Base-by-base conservation (phyloP, 2,888 invertebrate species). In the Furcula furcula region DNA sequence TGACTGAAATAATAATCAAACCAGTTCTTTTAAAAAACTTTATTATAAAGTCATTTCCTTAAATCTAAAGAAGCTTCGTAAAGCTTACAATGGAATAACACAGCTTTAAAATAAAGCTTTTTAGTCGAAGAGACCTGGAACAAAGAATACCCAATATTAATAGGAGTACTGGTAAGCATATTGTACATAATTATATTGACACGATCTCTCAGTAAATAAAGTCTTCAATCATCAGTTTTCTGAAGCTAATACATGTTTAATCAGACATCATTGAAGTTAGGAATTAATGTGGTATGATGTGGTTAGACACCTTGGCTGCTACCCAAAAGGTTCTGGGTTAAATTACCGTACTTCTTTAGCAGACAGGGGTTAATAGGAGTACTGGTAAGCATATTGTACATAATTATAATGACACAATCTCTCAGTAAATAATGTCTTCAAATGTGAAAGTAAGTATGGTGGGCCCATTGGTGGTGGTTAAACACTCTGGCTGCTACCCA, bases 121-220 rank as follows among this genome's bases (percentile, higher is more conserved):
- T 91, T 92, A 93, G 83, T 94, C 94, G 69, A 94, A 94, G 66
- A 94, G 92, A 90, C 94, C 93, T 93, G 91, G 70, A 91, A 90
- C 82, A 90, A 81, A 76, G 53, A 60, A 66, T 79, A 63, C 55
- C 21, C 5, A 19, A n/a, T 35, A 31, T 53, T 53, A 54, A 50
- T 41, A 45, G 9, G 18, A 26, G 28, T 26, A 31, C 12, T 12
- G 11, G n/a, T 28, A 7, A 16, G 4, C 27, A 26, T 7, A 22
- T n/a, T n/a, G n/a, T n/a, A n/a, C n/a, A n/a, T n/a, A n/a, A n/a
- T n/a, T n/a, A n/a, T n/a, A n/a, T n/a, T n/a, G n/a, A n/a, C n/a
- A n/a, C n/a, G n/a, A n/a, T n/a, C n/a, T n/a, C 67, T 83, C 83
- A 83, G 82, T 59, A 19, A 27, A 31, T 40, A 53, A 40, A 28